Evolutionary conservation across 2,797 vertebrate species (phyloP).

Genomic region (Coregonus suidteri): DNA sequence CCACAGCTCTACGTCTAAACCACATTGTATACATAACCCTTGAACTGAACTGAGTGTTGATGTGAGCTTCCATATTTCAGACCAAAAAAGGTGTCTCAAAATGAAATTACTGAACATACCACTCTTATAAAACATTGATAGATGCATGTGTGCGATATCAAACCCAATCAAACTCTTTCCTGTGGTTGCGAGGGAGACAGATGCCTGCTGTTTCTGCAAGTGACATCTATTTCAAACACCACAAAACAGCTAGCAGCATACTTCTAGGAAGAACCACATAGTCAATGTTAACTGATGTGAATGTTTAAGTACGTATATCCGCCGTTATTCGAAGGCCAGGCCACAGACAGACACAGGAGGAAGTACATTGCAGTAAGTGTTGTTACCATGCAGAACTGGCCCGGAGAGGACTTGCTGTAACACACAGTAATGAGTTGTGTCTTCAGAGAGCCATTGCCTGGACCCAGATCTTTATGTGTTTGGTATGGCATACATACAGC

Average conservation of each 20-base stretch:
- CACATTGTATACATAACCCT: not conserved
- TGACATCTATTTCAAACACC: constrained; percentile 24
- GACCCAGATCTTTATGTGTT: not conserved
- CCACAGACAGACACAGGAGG: constrained; percentile 37
- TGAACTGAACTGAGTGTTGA: not conserved
- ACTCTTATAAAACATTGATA: constrained; percentile 1
- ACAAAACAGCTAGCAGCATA: constrained; percentile 9
- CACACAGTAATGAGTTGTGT: not conserved
- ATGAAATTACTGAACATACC: not conserved
- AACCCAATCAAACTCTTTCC: constrained; percentile 12
- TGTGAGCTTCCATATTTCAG: not conserved
- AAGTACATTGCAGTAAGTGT: not conserved
- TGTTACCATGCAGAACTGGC: not conserved
- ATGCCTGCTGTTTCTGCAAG: constrained; percentile 23
- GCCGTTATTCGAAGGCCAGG: constrained; percentile 70
- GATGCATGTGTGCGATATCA: constrained; percentile 15
- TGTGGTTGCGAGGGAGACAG: constrained; percentile 8
- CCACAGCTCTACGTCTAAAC: not conserved
- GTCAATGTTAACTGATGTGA: constrained; percentile 27
- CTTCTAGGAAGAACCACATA: constrained; percentile 84
- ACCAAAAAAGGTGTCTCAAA: not conserved
- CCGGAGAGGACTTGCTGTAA: not conserved
- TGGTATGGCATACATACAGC: no score
- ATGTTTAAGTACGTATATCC: constrained; percentile 61
- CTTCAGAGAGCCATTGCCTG: not conserved